A percentile compares a stretch with the other conserved stretches of the same genome.
Evolutionary conservation across 2,797 vertebrate genomes (phyloP).

Genomic region (Pseudochromis fuscus): DNA sequence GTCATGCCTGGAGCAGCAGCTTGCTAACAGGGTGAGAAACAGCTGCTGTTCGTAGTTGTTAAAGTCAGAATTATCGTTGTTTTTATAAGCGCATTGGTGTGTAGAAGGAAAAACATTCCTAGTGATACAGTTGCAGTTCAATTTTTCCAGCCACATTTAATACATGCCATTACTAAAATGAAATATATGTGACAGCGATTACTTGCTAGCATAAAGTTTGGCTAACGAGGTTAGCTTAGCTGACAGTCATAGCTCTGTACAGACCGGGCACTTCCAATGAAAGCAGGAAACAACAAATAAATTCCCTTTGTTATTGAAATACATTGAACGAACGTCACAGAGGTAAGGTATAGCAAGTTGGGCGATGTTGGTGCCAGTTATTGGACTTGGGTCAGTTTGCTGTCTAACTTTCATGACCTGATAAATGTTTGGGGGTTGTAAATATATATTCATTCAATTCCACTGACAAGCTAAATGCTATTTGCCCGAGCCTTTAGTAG

Average conservation of each 20-base stretch:
- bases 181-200: neutral
- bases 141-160: neutral
- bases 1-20: too few relatives aligned
- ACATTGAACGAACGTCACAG: neutral
- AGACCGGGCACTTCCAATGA: neutral
- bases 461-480: too few relatives aligned
- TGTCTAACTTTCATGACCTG: neutral
- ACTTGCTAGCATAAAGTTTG: slow-evolving; percentile 29
- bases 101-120: neutral
- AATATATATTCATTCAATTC: too few relatives aligned
- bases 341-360: neutral
- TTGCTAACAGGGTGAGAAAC: slow-evolving; percentile 16
- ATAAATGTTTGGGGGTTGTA: too few relatives aligned
- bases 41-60: neutral
- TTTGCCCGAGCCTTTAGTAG: neutral
- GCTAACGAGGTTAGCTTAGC: slow-evolving; percentile 10
- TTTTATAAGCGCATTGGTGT: neutral
- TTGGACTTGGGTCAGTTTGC: neutral
- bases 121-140: neutral
- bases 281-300: neutral
- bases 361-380: neutral
- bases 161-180: neutral
- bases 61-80: neutral
- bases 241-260: neutral
- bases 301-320: neutral